These are phyloP conservation scores for Erithacus rubecula DNA, from an alignment of 2,797 vertebrate genomes.

Conservation along the genomic window DNA sequence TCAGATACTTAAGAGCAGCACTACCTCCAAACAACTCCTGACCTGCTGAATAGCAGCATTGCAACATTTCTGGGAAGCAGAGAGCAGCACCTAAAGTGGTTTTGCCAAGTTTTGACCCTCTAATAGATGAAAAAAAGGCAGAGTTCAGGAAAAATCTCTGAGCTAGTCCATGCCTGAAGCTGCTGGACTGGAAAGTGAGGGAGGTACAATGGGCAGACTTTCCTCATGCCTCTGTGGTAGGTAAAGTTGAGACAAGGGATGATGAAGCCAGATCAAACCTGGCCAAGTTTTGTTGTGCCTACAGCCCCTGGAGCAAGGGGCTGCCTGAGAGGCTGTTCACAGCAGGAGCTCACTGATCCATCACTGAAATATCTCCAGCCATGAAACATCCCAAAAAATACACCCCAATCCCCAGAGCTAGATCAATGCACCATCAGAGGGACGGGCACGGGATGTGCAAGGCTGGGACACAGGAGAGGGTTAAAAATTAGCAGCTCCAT, in stretches of 20 bases:
- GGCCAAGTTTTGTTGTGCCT: background rate
- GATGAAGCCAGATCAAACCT: background rate
- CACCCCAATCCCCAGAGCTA: rapidly evolving
- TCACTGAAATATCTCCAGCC: background rate
- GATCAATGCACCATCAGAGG: background rate
- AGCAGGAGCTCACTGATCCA: background rate
- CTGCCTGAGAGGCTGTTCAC: background rate
- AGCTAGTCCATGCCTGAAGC: background rate
- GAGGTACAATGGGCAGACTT: rapidly evolving
- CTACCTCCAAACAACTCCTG: background rate
- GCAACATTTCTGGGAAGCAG: background rate
- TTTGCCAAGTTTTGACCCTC: background rate
- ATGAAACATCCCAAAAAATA: background rate
- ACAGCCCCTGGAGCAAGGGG: background rate
- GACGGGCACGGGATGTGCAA: rapidly evolving
- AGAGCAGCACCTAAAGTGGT: rapidly evolving
- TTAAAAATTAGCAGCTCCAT: background rate
- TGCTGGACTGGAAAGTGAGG: background rate
- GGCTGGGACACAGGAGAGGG: background rate
- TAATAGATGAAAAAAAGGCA: background rate
- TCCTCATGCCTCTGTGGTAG: background rate
- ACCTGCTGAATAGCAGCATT: background rate
- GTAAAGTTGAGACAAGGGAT: background rate
- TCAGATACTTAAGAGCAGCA: background rate
- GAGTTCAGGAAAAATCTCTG: background rate